These are phyloP conservation scores for Drosophila punjabiensis DNA, from an alignment of 1,140 invertebrate genomes.

Conservation along the genomic window DNA sequence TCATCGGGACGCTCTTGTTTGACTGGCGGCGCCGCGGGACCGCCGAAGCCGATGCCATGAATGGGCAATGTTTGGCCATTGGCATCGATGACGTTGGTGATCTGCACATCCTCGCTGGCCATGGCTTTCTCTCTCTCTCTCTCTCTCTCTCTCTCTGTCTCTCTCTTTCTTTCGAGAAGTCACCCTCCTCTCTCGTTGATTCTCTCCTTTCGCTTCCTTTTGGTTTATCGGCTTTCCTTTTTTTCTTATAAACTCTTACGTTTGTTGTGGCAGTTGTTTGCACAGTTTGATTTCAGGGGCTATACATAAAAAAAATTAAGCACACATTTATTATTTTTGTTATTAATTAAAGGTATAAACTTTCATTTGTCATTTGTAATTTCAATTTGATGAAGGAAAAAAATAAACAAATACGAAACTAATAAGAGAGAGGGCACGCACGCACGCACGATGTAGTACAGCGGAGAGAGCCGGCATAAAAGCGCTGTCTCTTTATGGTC, in stretches of 20 bases:
- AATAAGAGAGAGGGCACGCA: slow-evolving; percentile 1
- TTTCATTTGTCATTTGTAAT: neutral
- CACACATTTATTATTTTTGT: slow-evolving; percentile 7
- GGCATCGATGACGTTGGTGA: slow-evolving; percentile 73
- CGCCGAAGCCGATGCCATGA: slow-evolving; percentile 73
- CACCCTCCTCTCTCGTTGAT: slow-evolving; percentile 4
- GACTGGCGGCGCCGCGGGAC: slow-evolving; percentile 85
- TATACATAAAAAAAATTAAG: slow-evolving; percentile 1
- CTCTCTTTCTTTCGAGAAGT: slow-evolving; percentile 9
- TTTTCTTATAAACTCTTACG: neutral
- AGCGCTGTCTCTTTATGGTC: slow-evolving; percentile 40
- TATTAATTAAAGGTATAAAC: slow-evolving; percentile 3
- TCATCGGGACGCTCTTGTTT: slow-evolving; percentile 94
- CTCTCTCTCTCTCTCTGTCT: slow-evolving; percentile 1
- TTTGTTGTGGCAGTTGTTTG: slow-evolving; percentile 3
- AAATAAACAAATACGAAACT: slow-evolving; percentile 6
- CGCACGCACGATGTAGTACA: slow-evolving; percentile 13
- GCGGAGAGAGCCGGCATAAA: slow-evolving; percentile 22
- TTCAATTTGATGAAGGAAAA: neutral
- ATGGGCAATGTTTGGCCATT: slow-evolving; percentile 77
- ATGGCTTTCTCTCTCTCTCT: slow-evolving; percentile 22
- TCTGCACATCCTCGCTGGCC: slow-evolving; percentile 70
- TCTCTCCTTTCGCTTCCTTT: neutral
- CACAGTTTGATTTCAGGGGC: slow-evolving; percentile 14
- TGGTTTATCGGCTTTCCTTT: neutral